These are phyloP conservation scores for Subanguina moxae DNA, from an alignment of 1,140 invertebrate genomes.

Conservation along the genomic window DNA sequence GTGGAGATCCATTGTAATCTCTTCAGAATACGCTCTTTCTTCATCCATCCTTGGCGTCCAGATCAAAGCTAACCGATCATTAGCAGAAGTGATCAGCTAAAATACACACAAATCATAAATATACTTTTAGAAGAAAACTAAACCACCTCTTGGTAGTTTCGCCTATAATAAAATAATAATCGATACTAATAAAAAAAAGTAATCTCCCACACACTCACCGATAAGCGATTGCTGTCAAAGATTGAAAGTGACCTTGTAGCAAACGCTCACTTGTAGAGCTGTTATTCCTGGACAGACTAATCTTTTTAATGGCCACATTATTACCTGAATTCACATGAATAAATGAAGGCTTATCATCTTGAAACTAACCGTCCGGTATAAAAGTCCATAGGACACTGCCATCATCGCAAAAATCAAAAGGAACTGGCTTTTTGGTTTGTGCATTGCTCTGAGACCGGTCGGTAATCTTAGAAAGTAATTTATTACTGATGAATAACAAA, in stretches of 20 bases:
- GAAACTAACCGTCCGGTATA: background rate
- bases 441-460: background rate
- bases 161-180: too few species aligned
- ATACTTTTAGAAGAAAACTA: too few species aligned
- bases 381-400: background rate
- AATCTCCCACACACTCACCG: background rate
- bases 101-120: too few species aligned
- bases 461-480: background rate
- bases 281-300: background rate
- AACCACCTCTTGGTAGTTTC: background rate
- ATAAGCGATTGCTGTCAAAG: background rate
- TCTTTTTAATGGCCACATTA: background rate
- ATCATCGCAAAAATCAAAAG: background rate
- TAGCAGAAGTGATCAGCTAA: background rate
- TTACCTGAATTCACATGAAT: background rate
- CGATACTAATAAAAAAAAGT: too few species aligned
- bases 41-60: slow-evolving; percentile 9
- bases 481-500: background rate
- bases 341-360: too few species aligned
- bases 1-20: background rate
- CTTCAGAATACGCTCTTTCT: background rate
- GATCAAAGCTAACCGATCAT: slow-evolving; percentile 1
- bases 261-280: background rate
- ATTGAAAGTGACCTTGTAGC: slow-evolving; percentile 3
- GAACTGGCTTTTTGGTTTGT: background rate